Evolutionary conservation across 2,113 vertebrate genomes (phyloP).

Genomic region (human): DNA sequence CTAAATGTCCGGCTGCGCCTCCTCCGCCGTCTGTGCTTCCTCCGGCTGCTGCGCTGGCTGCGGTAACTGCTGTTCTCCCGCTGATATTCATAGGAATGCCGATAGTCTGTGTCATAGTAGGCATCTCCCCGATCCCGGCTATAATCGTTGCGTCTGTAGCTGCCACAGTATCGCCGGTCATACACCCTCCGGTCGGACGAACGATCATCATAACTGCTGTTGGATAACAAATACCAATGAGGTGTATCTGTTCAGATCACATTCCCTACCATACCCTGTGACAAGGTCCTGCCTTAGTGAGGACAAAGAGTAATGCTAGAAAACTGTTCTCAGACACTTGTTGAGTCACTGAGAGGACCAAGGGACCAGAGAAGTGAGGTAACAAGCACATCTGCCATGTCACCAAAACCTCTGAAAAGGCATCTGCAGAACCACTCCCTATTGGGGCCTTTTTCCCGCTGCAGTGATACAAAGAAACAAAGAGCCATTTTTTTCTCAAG

Average conservation of each 20-base stretch:
- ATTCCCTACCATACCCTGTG: background rate
- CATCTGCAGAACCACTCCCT: background rate
- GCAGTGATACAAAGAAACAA: background rate
- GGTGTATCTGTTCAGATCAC: background rate
- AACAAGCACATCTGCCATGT: background rate
- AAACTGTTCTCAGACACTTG: background rate
- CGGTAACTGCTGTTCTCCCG: constrained; percentile 90
- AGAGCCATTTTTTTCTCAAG: background rate
- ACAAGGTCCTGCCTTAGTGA: background rate
- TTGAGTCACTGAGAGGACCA: background rate
- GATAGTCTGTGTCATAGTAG: constrained; percentile 91
- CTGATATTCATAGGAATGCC: constrained; percentile 91
- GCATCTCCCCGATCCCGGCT: constrained; percentile 89
- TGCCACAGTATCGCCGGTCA: constrained; percentile 90
- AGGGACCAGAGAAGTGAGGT: background rate
- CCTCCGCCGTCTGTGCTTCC: constrained; percentile 97
- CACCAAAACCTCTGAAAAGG: background rate
- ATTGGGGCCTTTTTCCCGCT: too few relatives aligned
- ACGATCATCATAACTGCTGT: constrained; percentile 90
- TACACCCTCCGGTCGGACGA: constrained; percentile 91
- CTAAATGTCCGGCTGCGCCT: constrained; percentile 98
- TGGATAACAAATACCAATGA: background rate
- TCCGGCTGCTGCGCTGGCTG: constrained; percentile 95
- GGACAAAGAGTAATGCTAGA: background rate
- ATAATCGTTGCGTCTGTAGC: constrained; percentile 91